Conservation (phyloP, 1,140 invertebrate species). For the Pachypeltis micranthus region DNA sequence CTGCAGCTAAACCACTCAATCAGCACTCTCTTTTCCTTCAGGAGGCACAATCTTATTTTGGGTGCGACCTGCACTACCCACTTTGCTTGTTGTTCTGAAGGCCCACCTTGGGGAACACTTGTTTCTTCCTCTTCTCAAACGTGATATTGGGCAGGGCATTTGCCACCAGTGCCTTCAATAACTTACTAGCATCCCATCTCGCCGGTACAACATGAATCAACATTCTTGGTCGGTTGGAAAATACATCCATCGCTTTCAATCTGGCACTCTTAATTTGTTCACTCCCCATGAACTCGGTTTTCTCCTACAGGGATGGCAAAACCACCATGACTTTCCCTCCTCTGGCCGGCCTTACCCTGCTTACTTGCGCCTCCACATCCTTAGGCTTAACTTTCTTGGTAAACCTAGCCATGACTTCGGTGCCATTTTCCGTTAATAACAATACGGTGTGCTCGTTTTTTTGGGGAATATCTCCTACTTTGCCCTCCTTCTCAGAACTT, state of each 20-base stretch:
- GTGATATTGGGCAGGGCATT: neutral
- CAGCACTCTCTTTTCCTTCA: neutral
- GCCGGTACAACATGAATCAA: neutral
- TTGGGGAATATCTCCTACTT: neutral
- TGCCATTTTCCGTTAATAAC: neutral
- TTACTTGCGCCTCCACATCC: neutral
- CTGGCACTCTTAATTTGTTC: neutral
- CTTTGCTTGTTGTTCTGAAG: neutral
- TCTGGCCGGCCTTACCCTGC: neutral
- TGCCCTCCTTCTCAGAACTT: neutral
- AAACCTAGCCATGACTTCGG: neutral
- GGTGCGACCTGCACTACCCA: neutral
- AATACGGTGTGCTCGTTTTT: neutral
- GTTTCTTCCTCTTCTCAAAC: neutral
- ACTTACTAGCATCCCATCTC: neutral
- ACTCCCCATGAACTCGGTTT: neutral
- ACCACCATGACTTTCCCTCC: neutral
- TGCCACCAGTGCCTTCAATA: neutral
- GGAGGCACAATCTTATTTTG: neutral
- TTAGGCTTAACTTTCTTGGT: neutral
- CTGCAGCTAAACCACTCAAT: neutral
- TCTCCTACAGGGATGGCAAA: neutral
- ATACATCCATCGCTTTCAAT: neutral
- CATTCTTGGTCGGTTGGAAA: neutral
- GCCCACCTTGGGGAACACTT: neutral